A percentile compares a stretch with the other conserved stretches of the same genome.
Conservation (phyloP, 2,888 invertebrate genomes). For the Flexamia atlantica region DNA sequence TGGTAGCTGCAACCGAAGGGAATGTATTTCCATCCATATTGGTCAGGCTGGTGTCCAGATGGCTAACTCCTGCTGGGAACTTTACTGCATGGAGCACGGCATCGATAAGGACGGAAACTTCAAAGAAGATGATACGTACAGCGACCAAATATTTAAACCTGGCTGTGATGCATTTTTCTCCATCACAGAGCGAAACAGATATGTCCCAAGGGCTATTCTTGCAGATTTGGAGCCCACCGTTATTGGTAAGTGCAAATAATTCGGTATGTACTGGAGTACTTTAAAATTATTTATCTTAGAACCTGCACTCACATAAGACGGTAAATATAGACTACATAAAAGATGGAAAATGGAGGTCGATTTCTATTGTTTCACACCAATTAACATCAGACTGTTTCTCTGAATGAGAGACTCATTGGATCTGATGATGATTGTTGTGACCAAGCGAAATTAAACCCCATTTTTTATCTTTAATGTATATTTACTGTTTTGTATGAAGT, state of each 20-base stretch:
- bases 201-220: conserved; percentile 66
- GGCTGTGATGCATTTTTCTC: conserved; percentile 65
- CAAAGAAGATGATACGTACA: background rate
- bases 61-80: conserved; percentile 73
- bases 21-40: conserved; percentile 75
- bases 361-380: no score
- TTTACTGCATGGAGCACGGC: conserved; percentile 73
- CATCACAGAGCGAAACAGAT: conserved; percentile 62
- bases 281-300: no score
- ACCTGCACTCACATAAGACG: no score
- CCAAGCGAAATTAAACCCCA: no score
- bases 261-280: no score
- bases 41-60: conserved; percentile 75
- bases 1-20: conserved; percentile 69
- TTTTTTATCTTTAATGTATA: no score
- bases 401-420: no score
- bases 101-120: conserved; percentile 75
- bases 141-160: background rate
- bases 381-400: no score
- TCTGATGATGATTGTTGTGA: no score
- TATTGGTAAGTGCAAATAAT: conserved; percentile 59
- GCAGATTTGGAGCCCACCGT: conserved; percentile 67
- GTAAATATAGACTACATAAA: no score
- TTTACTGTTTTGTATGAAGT: no score
- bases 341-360: no score